Percentiles rank a stretch among this genome's conserved stretches.
phyloP scores from a whole-genome alignment of 2,888 invertebrate species.

The Trichogramma dendrolimi region DNA sequence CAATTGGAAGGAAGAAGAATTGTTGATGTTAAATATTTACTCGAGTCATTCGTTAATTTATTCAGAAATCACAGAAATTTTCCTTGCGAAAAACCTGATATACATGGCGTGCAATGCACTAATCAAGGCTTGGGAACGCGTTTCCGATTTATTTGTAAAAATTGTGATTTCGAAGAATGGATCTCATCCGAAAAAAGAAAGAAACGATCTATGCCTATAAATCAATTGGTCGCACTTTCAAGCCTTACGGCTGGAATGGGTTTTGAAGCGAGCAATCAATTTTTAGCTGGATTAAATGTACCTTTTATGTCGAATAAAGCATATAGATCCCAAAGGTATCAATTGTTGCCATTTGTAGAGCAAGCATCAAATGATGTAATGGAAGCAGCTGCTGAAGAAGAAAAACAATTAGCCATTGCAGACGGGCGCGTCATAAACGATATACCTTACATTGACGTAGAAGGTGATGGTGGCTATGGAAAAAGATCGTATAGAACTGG shows the following conservation, averaged over 20 bases:
- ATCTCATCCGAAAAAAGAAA: neutral
- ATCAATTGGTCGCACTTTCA: conserved; percentile 5
- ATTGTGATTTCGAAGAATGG: conserved; percentile 1
- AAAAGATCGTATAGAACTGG: conserved; percentile 25
- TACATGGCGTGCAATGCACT: neutral
- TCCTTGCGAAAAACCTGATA: neutral
- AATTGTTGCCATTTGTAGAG: conserved; percentile 5
- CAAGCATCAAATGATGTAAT: conserved; percentile 12
- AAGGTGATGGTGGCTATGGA: conserved; percentile 25
- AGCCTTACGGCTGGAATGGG: conserved; percentile 25
- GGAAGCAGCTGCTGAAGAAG: conserved; percentile 20
- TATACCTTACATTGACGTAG: conserved; percentile 25
- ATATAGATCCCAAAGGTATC: neutral
- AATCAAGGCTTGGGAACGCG: neutral
- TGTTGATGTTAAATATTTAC: neutral
- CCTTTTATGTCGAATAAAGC: conserved; percentile 21
- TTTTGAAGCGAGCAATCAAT: conserved; percentile 27
- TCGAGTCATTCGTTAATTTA: neutral
- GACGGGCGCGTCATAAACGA: conserved; percentile 19
- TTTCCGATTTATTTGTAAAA: neutral
- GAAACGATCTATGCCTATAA: neutral
- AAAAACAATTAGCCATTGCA: conserved; percentile 23
- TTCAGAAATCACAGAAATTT: neutral
- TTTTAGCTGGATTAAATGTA: conserved; percentile 26
- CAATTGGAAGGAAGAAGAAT: neutral